Conservation (phyloP, 2,113 vertebrate genomes). For the Mohoua ochrocephala region DNA sequence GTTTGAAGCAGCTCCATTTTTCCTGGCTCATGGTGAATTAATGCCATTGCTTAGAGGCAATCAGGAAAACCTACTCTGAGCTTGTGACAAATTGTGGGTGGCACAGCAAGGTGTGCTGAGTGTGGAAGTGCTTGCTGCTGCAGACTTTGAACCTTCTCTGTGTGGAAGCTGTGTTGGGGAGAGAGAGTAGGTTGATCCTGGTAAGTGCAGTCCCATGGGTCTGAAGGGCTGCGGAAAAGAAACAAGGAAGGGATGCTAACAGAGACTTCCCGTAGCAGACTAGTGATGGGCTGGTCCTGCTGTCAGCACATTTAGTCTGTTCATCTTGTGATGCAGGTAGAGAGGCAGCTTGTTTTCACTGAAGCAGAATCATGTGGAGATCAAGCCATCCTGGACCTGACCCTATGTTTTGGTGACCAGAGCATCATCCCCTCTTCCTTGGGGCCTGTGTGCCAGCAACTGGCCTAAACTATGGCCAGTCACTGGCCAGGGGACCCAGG, state of each 20-base stretch:
- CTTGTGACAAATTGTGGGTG: not conserved
- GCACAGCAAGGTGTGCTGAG: not conserved
- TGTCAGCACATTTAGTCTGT: not conserved
- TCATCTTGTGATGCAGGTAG: not conserved
- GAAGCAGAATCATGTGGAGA: not conserved
- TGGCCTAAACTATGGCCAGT: not conserved
- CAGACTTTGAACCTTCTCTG: not conserved
- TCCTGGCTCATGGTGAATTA: not conserved
- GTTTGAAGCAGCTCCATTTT: not conserved
- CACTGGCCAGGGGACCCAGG: rapidly evolving
- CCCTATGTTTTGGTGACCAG: not conserved
- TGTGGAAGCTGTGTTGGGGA: rapidly evolving
- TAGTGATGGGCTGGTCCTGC: not conserved
- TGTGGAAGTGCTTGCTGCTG: rapidly evolving
- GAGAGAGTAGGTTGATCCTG: not conserved
- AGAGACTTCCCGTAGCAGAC: not conserved
- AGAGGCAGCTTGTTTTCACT: not conserved
- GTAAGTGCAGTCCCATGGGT: no score
- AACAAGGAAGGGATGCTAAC: not conserved
- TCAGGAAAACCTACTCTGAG: not conserved
- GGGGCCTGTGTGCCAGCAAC: not conserved
- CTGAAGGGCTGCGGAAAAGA: not conserved
- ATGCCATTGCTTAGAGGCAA: not conserved
- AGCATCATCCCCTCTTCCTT: not conserved
- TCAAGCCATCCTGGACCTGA: not conserved